These are phyloP conservation scores for Camponotus floridanus DNA, from an alignment of 1,140 invertebrate genomes.

Conservation along the genomic window DNA sequence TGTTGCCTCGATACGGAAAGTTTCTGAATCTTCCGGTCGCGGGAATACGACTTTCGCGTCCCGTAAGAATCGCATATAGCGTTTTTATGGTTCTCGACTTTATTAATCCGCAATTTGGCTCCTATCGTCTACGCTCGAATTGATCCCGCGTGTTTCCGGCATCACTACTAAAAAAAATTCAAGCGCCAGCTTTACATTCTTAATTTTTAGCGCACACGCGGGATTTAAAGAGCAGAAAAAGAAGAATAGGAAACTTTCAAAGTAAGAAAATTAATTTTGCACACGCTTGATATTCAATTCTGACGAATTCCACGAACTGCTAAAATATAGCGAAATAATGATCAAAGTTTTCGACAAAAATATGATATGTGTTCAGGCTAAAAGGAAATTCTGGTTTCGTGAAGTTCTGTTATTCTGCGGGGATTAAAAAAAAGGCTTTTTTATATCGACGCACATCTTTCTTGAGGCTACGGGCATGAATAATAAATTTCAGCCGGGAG, in stretches of 20 bases:
- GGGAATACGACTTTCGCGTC: slow-evolving; percentile 21
- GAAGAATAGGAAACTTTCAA: not conserved
- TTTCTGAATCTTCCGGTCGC: slow-evolving; percentile 40
- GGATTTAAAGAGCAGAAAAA: not conserved
- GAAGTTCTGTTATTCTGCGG: not conserved
- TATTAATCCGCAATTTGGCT: slow-evolving; percentile 45
- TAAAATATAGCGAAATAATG: not conserved
- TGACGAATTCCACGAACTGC: not conserved
- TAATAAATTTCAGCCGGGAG: not conserved
- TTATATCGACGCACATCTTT: not conserved
- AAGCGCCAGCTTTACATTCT: not conserved
- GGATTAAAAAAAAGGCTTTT: not conserved
- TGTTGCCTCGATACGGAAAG: slow-evolving; percentile 45
- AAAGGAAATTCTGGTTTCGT: not conserved
- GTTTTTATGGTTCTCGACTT: slow-evolving; percentile 27
- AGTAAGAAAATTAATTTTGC: not conserved
- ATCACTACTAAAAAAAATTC: not conserved
- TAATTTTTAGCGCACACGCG: not conserved
- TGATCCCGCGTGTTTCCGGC: not conserved
- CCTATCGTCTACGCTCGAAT: not conserved
- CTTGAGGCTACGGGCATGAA: not conserved
- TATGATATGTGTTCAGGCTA: not conserved
- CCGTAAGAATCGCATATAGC: not conserved
- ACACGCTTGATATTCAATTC: not conserved
- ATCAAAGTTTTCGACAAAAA: not conserved